A percentile compares a stretch with the other conserved stretches of the same genome.
These are phyloP conservation scores for Sussaba pulchella DNA, from an alignment of 2,888 invertebrate species.

Conservation along the genomic window DNA sequence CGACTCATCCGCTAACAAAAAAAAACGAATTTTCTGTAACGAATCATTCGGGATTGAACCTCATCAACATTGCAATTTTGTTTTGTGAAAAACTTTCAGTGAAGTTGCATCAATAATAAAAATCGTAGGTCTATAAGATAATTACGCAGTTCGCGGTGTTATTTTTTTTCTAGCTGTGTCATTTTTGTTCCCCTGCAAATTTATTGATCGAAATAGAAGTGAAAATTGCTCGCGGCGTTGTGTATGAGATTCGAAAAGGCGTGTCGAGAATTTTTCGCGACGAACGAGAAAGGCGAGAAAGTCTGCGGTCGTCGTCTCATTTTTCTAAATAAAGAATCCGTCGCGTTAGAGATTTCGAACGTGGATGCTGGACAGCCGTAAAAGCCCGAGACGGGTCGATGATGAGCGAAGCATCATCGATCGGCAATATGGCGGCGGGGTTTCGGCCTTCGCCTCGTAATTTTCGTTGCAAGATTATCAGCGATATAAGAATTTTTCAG, in stretches of 20 bases:
- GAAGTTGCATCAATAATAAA: no score
- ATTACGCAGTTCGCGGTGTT: no score
- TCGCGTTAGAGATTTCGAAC: constrained; percentile 26
- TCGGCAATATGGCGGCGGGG: constrained; percentile 31
- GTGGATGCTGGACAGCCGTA: constrained; percentile 23
- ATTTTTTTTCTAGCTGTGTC: neutral
- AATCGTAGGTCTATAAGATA: no score
- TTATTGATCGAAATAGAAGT: neutral
- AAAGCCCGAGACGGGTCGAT: neutral
- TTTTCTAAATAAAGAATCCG: constrained; percentile 30
- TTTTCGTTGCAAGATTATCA: neutral
- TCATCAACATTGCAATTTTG: no score
- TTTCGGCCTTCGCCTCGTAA: neutral
- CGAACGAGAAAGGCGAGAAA: neutral
- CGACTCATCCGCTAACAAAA: no score
- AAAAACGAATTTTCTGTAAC: no score
- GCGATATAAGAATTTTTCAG: neutral
- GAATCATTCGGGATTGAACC: no score
- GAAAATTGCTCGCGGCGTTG: neutral
- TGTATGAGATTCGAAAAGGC: neutral
- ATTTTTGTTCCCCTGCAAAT: neutral
- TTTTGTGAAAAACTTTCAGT: no score
- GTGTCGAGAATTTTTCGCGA: neutral
- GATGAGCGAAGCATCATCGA: constrained; percentile 23
- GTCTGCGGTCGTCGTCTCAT: neutral